Evolutionary conservation across 1,140 invertebrate species (phyloP), one percentile per base, ranked within the genome.

Genomic region (Ostrea edulis): DNA sequence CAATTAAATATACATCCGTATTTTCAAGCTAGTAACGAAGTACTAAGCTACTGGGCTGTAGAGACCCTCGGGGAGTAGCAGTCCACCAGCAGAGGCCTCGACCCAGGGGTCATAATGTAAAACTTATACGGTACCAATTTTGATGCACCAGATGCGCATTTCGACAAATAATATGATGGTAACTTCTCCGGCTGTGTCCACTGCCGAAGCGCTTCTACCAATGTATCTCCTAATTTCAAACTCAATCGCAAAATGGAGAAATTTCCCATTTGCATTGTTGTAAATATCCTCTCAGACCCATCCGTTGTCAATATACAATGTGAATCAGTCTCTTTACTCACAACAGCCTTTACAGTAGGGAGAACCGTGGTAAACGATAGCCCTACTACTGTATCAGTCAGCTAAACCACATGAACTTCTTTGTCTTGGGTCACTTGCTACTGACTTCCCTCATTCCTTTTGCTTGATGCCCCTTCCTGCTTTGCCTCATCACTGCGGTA

Each of bases 101-200:
- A n/a, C n/a, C n/a, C n/a, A n/a, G n/a, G n/a, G n/a, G n/a, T n/a
- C n/a, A n/a, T n/a, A n/a, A n/a, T n/a, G n/a, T n/a, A n/a, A n/a
- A n/a, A n/a, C n/a, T n/a, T n/a, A n/a, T n/a, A n/a, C n/a, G n/a
- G 65, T n/a, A n/a, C n/a, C n/a, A n/a, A n/a, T n/a, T n/a, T n/a
- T n/a, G n/a, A n/a, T n/a, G n/a, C n/a, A n/a, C n/a, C n/a, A n/a
- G n/a, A n/a, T n/a, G n/a, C n/a, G n/a, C n/a, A n/a, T n/a, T n/a
- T n/a, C n/a, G n/a, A n/a, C n/a, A n/a, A n/a, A n/a, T n/a, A n/a
- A 86, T n/a, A 86, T 82, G 22, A 88, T 58, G 20, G 87, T 82
- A 20, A 85, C 71, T 35, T 88, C 51, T 2, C 84, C 65, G 25
- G 53, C 84, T 8, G 87, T 88, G 44, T 88, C 87, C 44, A 88